Evolutionary conservation across 2,113 vertebrate genomes (phyloP), one percentile per base, ranked within the genome.

Genomic region (Tympanuchus pallidicinctus): DNA sequence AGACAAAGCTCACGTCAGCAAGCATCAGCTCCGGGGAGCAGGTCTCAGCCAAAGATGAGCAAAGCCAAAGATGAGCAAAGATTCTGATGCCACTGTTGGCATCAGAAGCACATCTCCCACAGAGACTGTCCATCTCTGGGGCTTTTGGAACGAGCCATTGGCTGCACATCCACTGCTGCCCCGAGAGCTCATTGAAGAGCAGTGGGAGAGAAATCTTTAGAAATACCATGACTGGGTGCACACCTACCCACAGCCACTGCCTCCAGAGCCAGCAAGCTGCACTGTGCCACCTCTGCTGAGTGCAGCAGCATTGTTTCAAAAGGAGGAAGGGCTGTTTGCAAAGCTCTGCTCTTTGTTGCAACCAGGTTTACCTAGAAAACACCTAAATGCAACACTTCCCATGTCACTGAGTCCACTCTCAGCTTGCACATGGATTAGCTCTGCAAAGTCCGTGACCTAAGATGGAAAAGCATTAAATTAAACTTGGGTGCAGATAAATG

Each of bases 71-170:
- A 24, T 0, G 59, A 75, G 66, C 30, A 45, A 82, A 72, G 69
- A 34, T 34, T 34, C 34, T 34, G 34, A 34, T 34, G 34, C n/a
- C 4, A 2, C 5, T 7, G 34, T 28, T 4, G 17, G 16, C 43
- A 34, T 18, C 36, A 67, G 63, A 59, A 48, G n/a, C 27, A 11
- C 8, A 18, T 16, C 59, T 81, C 27, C 48, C 69, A 32, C 24
- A 66, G 54, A 32, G 13, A 75, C 0, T 17, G 1, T 20, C 61
- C 21, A 6, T 22, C 60, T 60, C 21, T 11, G n/a, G 57, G 30
- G 61, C 43, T 52, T 40, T 27, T 2, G 2, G 57, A 71, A 60
- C 1, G 1, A 66, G n/a, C 8, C 7, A 0, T 6, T 36, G 17
- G 71, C 74, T 52, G 47, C 70, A 2, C 0, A 1, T 5, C 48